These are phyloP conservation scores for Eremophila alpestris DNA, from an alignment of 2,797 vertebrate genomes.

Conservation along the genomic window DNA sequence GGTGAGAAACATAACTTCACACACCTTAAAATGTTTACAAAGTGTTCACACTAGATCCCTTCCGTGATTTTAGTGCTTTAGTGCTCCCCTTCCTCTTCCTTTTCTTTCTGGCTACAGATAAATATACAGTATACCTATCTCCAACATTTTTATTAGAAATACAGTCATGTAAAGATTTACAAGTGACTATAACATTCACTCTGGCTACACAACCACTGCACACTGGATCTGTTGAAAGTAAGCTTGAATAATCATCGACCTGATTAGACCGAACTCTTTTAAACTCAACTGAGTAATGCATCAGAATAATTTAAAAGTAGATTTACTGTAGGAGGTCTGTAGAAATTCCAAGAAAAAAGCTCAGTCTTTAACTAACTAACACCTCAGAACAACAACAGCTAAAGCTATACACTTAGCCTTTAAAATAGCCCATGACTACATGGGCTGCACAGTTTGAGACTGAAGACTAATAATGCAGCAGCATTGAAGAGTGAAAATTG, in stretches of 20 bases:
- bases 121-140: neutral
- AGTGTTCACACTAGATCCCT: neutral
- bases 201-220: neutral
- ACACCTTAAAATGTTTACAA: neutral
- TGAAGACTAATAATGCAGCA: neutral
- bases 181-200: neutral
- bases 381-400: neutral
- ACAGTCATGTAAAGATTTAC: neutral
- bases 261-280: neutral
- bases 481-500: neutral
- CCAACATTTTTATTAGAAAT: neutral
- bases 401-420: neutral
- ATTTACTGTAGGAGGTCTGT: neutral
- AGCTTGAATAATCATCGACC: neutral
- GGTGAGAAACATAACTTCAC: neutral
- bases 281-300: neutral
- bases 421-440: neutral
- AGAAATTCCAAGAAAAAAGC: neutral
- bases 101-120: neutral
- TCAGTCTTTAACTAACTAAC: neutral
- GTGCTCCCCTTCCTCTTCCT: accelerated
- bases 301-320: neutral
- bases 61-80: neutral
- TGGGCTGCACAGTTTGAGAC: neutral
- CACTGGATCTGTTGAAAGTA: neutral